Percentiles rank a stretch among this genome's conserved stretches.
Evolutionary conservation across 2,797 vertebrate species (phyloP).

Genomic region (Bradypus variegatus): DNA sequence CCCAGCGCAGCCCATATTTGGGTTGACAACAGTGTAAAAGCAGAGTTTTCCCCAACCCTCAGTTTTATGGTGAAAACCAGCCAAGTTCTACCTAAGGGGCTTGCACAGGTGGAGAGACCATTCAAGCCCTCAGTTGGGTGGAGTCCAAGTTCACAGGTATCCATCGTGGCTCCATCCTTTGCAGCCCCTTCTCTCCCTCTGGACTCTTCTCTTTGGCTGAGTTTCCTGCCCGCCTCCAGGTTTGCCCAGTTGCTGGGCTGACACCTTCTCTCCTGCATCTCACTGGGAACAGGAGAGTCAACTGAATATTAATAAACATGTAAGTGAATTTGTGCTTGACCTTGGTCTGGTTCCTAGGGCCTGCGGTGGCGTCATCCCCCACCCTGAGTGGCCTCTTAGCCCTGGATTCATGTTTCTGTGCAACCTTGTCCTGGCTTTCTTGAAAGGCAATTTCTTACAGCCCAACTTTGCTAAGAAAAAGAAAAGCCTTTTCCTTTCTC

Average conservation of each 20-base stretch:
- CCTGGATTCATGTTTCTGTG: background rate
- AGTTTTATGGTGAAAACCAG: background rate
- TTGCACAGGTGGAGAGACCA: background rate
- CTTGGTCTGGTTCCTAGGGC: background rate
- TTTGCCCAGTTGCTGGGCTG: background rate
- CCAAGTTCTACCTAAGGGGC: background rate
- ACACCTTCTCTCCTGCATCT: background rate
- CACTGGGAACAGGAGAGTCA: background rate
- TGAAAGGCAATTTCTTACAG: background rate
- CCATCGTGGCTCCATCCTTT: background rate
- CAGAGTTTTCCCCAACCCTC: background rate
- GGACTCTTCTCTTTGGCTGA: too few species aligned
- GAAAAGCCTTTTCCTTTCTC: background rate
- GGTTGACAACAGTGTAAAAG: background rate
- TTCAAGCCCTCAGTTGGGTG: background rate
- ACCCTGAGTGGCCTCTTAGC: background rate
- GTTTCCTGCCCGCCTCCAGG: background rate
- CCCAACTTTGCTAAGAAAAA: conserved; percentile 4
- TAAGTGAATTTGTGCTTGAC: background rate
- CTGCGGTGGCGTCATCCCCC: background rate
- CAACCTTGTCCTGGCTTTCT: background rate
- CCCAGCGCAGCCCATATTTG: background rate
- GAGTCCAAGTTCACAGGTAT: background rate
- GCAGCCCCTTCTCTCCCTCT: background rate
- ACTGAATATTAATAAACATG: background rate